Evolutionary conservation across 2,113 vertebrate species (phyloP).

Genomic region (Otolemur garnettii): DNA sequence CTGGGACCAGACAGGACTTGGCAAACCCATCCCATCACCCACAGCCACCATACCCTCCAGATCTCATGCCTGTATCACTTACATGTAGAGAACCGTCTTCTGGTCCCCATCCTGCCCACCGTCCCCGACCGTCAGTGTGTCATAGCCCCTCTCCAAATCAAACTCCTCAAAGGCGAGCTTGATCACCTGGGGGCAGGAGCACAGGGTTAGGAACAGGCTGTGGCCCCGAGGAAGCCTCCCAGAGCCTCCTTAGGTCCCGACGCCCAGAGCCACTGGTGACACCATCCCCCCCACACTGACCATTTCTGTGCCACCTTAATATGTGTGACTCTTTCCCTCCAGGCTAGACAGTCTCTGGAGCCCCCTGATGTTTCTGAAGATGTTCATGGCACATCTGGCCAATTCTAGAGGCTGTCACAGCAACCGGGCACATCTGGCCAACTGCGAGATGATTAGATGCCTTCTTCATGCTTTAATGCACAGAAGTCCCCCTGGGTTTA

Average conservation of each 20-base stretch:
- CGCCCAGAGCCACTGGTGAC: neutral
- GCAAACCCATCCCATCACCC: neutral
- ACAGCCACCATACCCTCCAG: neutral
- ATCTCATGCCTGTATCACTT: slow-evolving; percentile 84
- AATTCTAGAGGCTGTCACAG: slow-evolving; percentile 35
- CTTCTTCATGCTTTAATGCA: slow-evolving; percentile 39
- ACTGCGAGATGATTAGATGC: slow-evolving; percentile 19
- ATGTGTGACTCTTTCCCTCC: neutral
- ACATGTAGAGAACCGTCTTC: slow-evolving; percentile 98
- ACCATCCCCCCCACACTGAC: neutral
- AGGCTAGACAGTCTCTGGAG: slow-evolving; percentile 24
- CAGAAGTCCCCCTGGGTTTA: neutral
- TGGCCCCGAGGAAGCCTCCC: neutral
- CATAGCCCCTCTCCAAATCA: slow-evolving; percentile 98
- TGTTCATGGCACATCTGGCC: slow-evolving; percentile 63
- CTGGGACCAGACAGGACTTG: neutral
- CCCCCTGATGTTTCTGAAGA: slow-evolving; percentile 52
- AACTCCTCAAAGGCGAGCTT: slow-evolving; percentile 99
- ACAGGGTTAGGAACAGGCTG: slow-evolving; percentile 26
- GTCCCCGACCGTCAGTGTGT: slow-evolving; percentile 97
- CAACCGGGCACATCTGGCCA: slow-evolving; percentile 69
- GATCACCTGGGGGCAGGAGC: slow-evolving; percentile 92
- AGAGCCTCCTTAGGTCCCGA: neutral
- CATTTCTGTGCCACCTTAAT: neutral
- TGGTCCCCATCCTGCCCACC: slow-evolving; percentile 96